These are phyloP conservation scores for Bryconaethiops microstoma DNA, from an alignment of 2,797 vertebrate genomes.

Conservation along the genomic window DNA sequence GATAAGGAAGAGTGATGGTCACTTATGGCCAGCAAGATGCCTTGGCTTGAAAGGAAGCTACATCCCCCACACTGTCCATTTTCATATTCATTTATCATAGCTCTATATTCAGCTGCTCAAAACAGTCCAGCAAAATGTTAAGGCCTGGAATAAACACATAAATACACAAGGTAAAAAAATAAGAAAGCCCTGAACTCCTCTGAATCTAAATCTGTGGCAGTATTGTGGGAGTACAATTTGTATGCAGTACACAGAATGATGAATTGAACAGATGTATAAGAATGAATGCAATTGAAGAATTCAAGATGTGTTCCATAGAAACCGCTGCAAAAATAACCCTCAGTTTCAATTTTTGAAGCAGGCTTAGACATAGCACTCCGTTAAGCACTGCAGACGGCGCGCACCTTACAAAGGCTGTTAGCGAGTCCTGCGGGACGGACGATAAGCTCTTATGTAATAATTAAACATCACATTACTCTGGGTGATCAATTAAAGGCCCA, in stretches of 20 bases:
- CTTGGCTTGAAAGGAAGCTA: too few relatives aligned
- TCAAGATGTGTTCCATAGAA: not conserved
- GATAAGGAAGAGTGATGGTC: not conserved
- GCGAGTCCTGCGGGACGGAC: not conserved
- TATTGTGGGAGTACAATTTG: not conserved
- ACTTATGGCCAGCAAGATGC: not conserved
- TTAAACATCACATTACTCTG: conserved; percentile 6
- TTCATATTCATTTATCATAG: not conserved
- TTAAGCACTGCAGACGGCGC: not conserved
- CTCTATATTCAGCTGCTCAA: not conserved
- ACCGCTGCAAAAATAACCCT: not conserved
- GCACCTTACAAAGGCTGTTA: not conserved
- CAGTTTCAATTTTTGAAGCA: not conserved
- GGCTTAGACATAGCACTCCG: not conserved
- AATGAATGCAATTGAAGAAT: not conserved
- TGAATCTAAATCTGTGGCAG: conserved; percentile 10
- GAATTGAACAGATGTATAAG: not conserved
- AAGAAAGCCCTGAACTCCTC: not conserved
- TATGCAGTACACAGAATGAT: conserved; percentile 1
- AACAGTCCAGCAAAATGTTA: not conserved
- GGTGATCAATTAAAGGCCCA: conserved; percentile 4
- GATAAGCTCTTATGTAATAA: conserved; percentile 14
- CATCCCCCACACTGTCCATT: not conserved
- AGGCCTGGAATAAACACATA: conserved; percentile 4
- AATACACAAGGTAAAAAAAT: not conserved